Evolutionary conservation across 1,140 invertebrate species (phyloP).

Genomic region (Metaphire vulgaris): DNA sequence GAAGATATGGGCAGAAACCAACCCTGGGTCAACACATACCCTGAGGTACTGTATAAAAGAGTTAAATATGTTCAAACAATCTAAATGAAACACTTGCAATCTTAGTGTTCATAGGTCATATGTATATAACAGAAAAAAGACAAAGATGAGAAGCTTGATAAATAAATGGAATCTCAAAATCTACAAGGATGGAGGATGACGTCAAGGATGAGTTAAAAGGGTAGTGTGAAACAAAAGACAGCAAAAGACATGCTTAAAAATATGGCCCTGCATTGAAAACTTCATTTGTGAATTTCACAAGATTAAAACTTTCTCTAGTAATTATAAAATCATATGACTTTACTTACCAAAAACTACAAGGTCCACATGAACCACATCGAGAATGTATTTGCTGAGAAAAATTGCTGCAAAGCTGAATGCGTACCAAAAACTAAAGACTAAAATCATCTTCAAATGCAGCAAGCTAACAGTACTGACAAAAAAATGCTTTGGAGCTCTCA

Average conservation of each 20-base stretch:
- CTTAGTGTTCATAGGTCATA: no score
- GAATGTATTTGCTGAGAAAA: not conserved
- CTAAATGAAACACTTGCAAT: no score
- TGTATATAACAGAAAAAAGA: no score
- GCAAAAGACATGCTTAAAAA: not conserved
- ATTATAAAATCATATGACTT: not conserved
- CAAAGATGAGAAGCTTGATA: no score
- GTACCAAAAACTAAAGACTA: not conserved
- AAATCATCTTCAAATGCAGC: not conserved
- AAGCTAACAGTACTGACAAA: not conserved
- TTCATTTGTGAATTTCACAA: not conserved
- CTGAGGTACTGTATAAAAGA: no score
- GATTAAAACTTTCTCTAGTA: not conserved
- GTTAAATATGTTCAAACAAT: no score
- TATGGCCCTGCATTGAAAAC: not conserved
- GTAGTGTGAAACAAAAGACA: not conserved
- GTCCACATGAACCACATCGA: not conserved
- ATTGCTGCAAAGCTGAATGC: not conserved
- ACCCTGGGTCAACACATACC: no score
- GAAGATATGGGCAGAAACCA: no score
- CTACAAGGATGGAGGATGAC: no score
- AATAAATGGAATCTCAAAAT: no score
- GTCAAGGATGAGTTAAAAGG: not conserved
- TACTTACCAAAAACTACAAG: not conserved
- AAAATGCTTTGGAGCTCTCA: not conserved